Evolutionary conservation across 2,113 vertebrate genomes (phyloP), one percentile per base, ranked within the genome.

Genomic region (Scortum barcoo): DNA sequence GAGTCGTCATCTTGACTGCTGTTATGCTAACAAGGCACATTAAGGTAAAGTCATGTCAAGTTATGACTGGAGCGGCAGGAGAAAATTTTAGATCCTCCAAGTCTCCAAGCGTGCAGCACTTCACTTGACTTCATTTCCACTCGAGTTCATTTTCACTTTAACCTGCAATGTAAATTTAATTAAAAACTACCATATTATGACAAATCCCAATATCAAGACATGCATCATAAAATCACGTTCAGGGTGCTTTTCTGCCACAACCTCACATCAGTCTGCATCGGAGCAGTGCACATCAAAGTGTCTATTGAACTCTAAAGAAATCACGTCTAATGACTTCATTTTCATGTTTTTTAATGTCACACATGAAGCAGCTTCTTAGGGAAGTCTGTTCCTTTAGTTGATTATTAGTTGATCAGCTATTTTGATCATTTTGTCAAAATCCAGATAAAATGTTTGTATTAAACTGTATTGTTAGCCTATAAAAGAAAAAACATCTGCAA

Each of bases 1-100:
- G 26, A 38, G 5, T 4, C 16, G 22, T 56, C 28, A 2, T n/a
- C 13, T 42, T 28, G 46, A 72, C 56, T 16, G n/a, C 38, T 57
- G 38, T n/a, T 16, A 78, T 1, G 12, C 54, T 33, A 57, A 72
- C 24, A 91, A 92, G 91, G 91, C 91, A 91, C 91, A 80, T 75
- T 53, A 63, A 40, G 77, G 42, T 54, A 17, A 1, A 42, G 57
- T 83, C 24, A 53, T 36, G 30, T 38, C 8, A n/a, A n/a, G n/a
- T n/a, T n/a, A n/a, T n/a, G n/a, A n/a, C n/a, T n/a, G n/a, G n/a
- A n/a, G n/a, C n/a, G n/a, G n/a, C n/a, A n/a, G n/a, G n/a, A n/a
- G n/a, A n/a, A n/a, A n/a, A 22, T 48, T 50, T 58, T 10, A 19
- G 3, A n/a, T 22, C n/a, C n/a, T n/a, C n/a, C n/a, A n/a, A 11